Evolutionary conservation across 2,888 invertebrate species (phyloP).

Genomic region (Siphlonurus alternatus): DNA sequence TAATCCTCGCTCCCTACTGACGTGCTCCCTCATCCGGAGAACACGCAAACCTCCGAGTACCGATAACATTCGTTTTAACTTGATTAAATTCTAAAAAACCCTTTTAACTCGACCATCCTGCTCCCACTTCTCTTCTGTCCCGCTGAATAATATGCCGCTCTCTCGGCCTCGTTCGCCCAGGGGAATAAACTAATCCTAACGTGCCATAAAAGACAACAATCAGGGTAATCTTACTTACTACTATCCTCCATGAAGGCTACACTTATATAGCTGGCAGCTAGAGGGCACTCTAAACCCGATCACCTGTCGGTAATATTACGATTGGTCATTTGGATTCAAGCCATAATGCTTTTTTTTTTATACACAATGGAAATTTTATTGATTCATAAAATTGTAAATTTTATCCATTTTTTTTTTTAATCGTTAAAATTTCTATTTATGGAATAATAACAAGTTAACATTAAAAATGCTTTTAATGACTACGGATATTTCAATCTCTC

Average conservation of each 20-base stretch:
- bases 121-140: too few species aligned
- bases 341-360: too few species aligned
- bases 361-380: too few species aligned
- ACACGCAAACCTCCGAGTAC: slow-evolving; percentile 2
- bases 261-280: not conserved
- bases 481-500: too few species aligned
- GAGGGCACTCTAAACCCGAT: not conserved
- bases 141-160: not conserved
- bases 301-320: not conserved
- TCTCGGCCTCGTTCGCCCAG: not conserved
- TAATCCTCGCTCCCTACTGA: not conserved
- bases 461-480: too few species aligned
- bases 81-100: slow-evolving; percentile 1
- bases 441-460: too few species aligned
- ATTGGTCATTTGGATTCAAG: not conserved
- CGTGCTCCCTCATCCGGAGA: too few species aligned
- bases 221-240: not conserved
- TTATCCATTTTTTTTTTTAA: too few species aligned
- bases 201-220: not conserved
- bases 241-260: too few species aligned
- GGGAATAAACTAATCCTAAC: not conserved
- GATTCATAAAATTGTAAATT: too few species aligned
- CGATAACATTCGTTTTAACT: slow-evolving; percentile 3
- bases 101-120: not conserved
- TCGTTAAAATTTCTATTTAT: too few species aligned